Evolutionary conservation across 2,113 vertebrate species (phyloP).

Genomic region (Ceuthmochares aereus): DNA sequence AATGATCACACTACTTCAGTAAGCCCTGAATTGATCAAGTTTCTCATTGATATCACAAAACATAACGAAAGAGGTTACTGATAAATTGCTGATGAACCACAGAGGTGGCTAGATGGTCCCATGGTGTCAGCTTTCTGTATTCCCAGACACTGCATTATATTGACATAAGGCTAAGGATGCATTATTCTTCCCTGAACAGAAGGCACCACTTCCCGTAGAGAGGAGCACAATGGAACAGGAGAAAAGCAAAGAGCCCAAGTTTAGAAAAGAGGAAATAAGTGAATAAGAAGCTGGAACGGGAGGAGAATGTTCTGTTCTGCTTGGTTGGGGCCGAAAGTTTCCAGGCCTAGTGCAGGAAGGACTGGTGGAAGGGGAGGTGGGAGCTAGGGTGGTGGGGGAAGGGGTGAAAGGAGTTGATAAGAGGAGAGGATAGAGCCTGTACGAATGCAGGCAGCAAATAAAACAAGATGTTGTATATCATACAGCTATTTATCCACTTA

Average conservation of each 20-base stretch:
- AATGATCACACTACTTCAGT: neutral
- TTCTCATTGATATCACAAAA: neutral
- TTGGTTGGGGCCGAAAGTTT: neutral
- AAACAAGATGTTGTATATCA: neutral
- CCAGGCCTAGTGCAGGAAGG: neutral
- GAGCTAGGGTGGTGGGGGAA: neutral
- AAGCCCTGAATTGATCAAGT: neutral
- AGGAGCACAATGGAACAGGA: neutral
- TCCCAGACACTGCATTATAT: neutral
- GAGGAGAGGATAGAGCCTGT: neutral
- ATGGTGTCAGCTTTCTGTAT: neutral
- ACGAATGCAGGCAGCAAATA: neutral
- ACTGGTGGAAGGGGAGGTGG: neutral
- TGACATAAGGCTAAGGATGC: neutral
- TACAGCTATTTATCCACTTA: slow-evolving; percentile 51
- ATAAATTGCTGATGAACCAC: neutral
- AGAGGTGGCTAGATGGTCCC: neutral
- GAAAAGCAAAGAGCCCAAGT: neutral
- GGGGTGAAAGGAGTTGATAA: neutral
- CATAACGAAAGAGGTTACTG: neutral
- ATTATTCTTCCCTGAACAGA: neutral
- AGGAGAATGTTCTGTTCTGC: neutral
- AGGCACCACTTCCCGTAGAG: neutral
- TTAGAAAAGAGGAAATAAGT: neutral
- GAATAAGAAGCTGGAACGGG: neutral